Evolutionary conservation across 2,797 vertebrate species (phyloP), one percentile per base, ranked within the genome.

Genomic region (Tenualosa ilisha): DNA sequence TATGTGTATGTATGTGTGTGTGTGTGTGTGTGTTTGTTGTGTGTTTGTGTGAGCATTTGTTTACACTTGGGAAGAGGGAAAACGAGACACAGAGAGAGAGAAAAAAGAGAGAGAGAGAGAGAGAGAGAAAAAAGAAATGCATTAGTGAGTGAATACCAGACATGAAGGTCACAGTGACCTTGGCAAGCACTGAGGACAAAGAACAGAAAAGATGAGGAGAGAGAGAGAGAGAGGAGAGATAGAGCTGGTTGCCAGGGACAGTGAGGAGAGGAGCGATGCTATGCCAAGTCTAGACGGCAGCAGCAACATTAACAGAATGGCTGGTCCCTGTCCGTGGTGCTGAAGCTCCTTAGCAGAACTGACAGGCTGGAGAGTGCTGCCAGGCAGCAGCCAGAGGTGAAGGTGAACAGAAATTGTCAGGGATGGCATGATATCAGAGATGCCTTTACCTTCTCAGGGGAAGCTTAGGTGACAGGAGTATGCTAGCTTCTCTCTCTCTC

Each of bases 271-370:
- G 12, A 31, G 24, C 24, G 54, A 56, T 2, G 63, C 63, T 65
- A 7, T 65, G 63, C 63, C 54, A 56, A 56, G 54, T 17, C 20
- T 20, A 20, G 54, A 17, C 17, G 20, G 54, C 54, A 56, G 4
- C 54, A 56, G 54, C 20, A 56, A 1, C 54, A 56, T 3, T 17
- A 56, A 17, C 54, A 22, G n/a, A 65, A 65, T 9, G 11, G 63
- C 63, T 65, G n/a, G n/a, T 26, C 65, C 9, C 65, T 72, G 68
- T 72, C 68, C 68, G 37, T 72, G 68, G 68, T 72, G 68, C 68
- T 72, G 68, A 72, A 72, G 2, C 26, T 15, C 68, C 31, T 26
- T 31, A 72, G 26, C 31, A 6, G 68, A 15, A 2, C 37, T 37
- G 54, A 37, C 68, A 40, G 68, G 5, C 26, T 72, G 68, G 5